phyloP scores from a whole-genome alignment of 1,140 invertebrate species.

The Tenebrio molitor region DNA sequence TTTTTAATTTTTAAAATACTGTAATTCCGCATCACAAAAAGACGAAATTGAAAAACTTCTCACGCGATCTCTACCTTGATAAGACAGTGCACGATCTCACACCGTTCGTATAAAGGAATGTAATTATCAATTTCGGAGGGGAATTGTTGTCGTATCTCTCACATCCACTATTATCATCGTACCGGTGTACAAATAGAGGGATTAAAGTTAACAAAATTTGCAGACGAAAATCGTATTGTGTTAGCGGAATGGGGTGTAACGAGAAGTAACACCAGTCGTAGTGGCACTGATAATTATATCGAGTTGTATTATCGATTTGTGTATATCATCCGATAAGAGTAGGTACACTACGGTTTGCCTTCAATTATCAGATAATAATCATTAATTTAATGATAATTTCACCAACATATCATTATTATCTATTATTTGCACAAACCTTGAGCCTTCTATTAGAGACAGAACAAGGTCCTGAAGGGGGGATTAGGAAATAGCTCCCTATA shows the following conservation, averaged over 20 bases:
- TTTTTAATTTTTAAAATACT: too few relatives aligned
- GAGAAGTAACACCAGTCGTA: slow-evolving; percentile 1
- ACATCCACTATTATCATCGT: neutral
- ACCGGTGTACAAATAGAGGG: neutral
- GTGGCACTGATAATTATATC: slow-evolving; percentile 8
- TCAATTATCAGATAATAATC: slow-evolving; percentile 30
- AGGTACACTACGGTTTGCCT: slow-evolving; percentile 8
- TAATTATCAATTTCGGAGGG: neutral
- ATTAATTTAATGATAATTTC: slow-evolving; percentile 24
- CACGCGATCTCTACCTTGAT: neutral
- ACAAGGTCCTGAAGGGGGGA: too few relatives aligned
- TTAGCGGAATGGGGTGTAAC: slow-evolving; percentile 5
- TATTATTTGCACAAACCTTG: slow-evolving; percentile 28
- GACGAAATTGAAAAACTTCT: slow-evolving; percentile 4
- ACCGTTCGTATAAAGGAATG: neutral
- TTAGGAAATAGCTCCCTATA: too few relatives aligned
- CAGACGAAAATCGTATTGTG: neutral
- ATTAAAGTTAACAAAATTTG: slow-evolving; percentile 19
- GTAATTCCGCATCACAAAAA: too few relatives aligned
- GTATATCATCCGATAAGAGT: slow-evolving; percentile 9
- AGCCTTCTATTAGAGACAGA: too few relatives aligned
- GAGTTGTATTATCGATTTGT: slow-evolving; percentile 21
- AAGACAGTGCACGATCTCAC: neutral
- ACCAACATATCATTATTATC: too few relatives aligned
- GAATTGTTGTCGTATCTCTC: neutral